Evolutionary conservation across 2,113 vertebrate species (phyloP).

Genomic region (Gallinago media): DNA sequence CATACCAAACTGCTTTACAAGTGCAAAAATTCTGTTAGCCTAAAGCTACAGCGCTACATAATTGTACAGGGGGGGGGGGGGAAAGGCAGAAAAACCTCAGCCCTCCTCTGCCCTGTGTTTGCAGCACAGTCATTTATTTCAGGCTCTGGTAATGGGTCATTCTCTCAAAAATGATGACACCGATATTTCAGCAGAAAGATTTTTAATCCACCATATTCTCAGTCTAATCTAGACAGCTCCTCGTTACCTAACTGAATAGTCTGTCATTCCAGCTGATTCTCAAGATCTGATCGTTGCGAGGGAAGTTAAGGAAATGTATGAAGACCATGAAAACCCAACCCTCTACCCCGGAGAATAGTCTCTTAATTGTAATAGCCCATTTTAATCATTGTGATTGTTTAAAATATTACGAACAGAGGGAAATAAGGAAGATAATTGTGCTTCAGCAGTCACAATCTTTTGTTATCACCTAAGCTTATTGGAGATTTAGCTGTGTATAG

Average conservation of each 20-base stretch:
- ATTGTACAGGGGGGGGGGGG: background rate
- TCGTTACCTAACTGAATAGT: background rate
- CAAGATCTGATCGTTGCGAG: background rate
- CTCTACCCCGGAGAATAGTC: constrained; percentile 66
- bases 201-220: constrained; percentile 50
- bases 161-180: constrained; percentile 7
- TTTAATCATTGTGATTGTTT: constrained; percentile 82
- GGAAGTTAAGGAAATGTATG: constrained; percentile 65
- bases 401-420: constrained; percentile 67
- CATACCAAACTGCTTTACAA: constrained; percentile 68
- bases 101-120: constrained; percentile 8
- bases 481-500: constrained; percentile 45
- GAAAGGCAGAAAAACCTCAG: background rate
- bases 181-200: background rate
- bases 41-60: constrained; percentile 55
- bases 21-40: constrained; percentile 69
- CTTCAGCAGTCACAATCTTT: constrained; percentile 71
- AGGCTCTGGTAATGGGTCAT: constrained; percentile 12
- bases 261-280: constrained; percentile 57
- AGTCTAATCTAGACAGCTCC: constrained; percentile 18
- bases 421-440: constrained; percentile 73
- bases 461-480: constrained; percentile 64
- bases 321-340: constrained; percentile 43
- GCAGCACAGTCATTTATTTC: background rate
- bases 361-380: constrained; percentile 79